These are phyloP conservation scores for Unio pictorum DNA, from an alignment of 2,888 invertebrate species.

Conservation along the genomic window DNA sequence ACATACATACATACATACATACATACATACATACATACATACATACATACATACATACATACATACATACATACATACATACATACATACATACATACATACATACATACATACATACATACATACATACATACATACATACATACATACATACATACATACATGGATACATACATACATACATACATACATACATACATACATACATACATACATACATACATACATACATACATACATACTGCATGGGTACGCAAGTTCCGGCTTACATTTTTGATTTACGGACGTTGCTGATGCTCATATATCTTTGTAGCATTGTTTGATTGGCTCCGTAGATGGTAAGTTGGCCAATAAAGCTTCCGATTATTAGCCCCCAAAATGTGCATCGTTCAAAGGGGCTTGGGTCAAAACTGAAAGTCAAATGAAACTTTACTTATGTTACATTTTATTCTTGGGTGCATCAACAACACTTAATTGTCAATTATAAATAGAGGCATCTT, in stretches of 20 bases:
- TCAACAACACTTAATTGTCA: background rate
- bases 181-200: too few relatives aligned
- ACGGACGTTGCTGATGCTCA: constrained; percentile 85
- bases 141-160: background rate
- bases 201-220: background rate
- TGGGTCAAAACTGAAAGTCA: constrained; percentile 77
- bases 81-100: too few relatives aligned
- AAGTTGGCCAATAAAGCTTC: constrained; percentile 92
- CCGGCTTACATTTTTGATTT: constrained; percentile 75
- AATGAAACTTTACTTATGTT: background rate
- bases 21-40: background rate
- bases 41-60: too few relatives aligned
- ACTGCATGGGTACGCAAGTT: too few relatives aligned
- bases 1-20: background rate
- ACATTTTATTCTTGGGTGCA: background rate
- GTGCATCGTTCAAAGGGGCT: constrained; percentile 89
- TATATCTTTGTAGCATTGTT: constrained; percentile 92
- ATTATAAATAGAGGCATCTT: background rate
- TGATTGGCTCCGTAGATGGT: constrained; percentile 95
- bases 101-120: background rate
- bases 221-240: background rate
- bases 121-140: too few relatives aligned
- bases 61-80: too few relatives aligned
- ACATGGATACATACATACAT: background rate
- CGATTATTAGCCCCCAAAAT: constrained; percentile 87